Evolutionary conservation across 2,888 invertebrate species (phyloP), one percentile per base, ranked within the genome.

Genomic region (Tortricodes alternella): DNA sequence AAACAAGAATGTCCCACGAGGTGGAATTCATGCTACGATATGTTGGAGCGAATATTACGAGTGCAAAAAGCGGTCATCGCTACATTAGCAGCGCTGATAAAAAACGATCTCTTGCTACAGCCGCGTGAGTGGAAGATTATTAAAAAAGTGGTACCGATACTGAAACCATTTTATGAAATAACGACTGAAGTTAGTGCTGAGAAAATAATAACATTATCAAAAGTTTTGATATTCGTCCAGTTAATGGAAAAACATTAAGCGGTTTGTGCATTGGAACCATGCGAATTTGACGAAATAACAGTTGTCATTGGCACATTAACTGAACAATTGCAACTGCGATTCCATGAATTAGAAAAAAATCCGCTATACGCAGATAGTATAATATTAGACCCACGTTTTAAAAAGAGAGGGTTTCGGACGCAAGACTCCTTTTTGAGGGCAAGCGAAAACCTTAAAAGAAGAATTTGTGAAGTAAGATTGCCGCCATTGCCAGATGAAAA

Each of bases 11-110:
- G 41, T 9, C 41, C 41, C 6, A 41, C 41, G 2, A 13, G 41
- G 7, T 41, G 41, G 41, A 41, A 41, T 7, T 41, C 41, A 3
- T 41, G 41, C 6, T 41, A 41, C 8, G 41, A 41, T 15, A 41
- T 41, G 41, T 3, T 41, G 7, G 23, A 41, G 13, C 23, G 41
- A 6, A 15, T 24, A 2, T 41, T 41, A 8, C 6, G 15, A 3
- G 9, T 24, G 3, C 6, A 11, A 8, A 1, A 15, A 2, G 41
- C 41, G 6, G 41, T 41, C 1, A 41, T 24, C 6, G 9, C 13
- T n/a, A 24, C 44, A 19, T 32, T 32, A 7, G 32, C 18, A 1
- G 44, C 6, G 7, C 6, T 44, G 0, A 18, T n/a, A 1, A 16
- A 3, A 19, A 18, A 44, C 2, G 44, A 44, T 3, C 19, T 44